Conservation (phyloP, 2,113 vertebrate genomes). For the Corvus hawaiiensis region DNA sequence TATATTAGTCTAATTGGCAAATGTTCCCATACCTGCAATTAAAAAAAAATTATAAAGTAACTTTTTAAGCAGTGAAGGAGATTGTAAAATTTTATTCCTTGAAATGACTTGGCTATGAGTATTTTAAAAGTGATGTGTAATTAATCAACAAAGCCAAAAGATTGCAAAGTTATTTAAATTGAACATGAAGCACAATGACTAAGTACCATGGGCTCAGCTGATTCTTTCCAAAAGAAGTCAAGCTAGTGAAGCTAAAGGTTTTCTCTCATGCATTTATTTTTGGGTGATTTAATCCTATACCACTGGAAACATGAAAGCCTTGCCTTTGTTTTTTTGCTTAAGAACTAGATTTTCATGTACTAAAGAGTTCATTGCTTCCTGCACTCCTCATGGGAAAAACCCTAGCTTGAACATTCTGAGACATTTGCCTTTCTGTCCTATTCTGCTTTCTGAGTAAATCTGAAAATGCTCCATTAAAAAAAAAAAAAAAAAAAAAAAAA, state of each 20-base stretch:
- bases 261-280: background rate
- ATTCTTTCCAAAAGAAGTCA: background rate
- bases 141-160: background rate
- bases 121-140: background rate
- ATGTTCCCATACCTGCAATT: background rate
- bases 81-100: background rate
- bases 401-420: background rate
- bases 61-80: background rate
- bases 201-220: background rate
- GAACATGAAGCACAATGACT: background rate
- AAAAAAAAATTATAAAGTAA: background rate
- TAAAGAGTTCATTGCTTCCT: background rate
- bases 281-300: background rate
- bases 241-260: background rate
- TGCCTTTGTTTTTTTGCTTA: background rate
- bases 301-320: background rate
- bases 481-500: background rate
- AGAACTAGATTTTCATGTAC: background rate
- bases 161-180: background rate
- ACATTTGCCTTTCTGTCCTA: background rate
- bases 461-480: background rate
- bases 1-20: background rate
- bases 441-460: background rate
- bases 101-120: background rate
- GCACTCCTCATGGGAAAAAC: background rate